phyloP scores from a whole-genome alignment of 2,888 invertebrate genomes.

The Parnassius orleans region DNA sequence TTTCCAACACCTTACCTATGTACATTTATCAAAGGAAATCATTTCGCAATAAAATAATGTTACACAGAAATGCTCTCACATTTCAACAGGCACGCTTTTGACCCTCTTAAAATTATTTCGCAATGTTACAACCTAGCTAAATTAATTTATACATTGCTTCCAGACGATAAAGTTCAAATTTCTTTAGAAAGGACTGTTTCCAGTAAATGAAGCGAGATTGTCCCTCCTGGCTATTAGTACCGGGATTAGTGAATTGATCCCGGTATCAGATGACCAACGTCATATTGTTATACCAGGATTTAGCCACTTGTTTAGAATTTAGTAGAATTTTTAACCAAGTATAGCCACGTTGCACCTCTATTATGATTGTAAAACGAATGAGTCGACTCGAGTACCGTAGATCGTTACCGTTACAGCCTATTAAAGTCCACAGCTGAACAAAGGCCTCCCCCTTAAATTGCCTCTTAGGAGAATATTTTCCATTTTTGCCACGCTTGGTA shows the following conservation, averaged over 20 bases:
- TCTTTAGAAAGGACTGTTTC: neutral
- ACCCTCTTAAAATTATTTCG: slow-evolving; percentile 63
- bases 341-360: too few species aligned
- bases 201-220: slow-evolving; percentile 40
- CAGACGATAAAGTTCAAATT: slow-evolving; percentile 21
- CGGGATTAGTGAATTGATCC: slow-evolving; percentile 72
- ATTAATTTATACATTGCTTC: slow-evolving; percentile 35
- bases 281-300: slow-evolving; percentile 73
- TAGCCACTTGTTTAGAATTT: slow-evolving; percentile 55
- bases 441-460: too few species aligned
- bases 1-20: slow-evolving; percentile 1
- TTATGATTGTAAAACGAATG: too few species aligned
- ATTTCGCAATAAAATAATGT: slow-evolving; percentile 75
- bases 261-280: slow-evolving; percentile 73
- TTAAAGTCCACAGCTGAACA: too few species aligned
- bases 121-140: slow-evolving; percentile 32
- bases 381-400: too few species aligned
- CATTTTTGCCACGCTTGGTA: too few species aligned
- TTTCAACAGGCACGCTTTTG: slow-evolving; percentile 52
- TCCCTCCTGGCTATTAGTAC: slow-evolving; percentile 69
- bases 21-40: slow-evolving; percentile 27
- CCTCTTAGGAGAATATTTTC: too few species aligned
- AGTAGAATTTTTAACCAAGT: too few species aligned
- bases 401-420: too few species aligned
- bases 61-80: slow-evolving; percentile 79